Conservation (phyloP, 2,888 invertebrate species). For the Eremobia ochroleuca region DNA sequence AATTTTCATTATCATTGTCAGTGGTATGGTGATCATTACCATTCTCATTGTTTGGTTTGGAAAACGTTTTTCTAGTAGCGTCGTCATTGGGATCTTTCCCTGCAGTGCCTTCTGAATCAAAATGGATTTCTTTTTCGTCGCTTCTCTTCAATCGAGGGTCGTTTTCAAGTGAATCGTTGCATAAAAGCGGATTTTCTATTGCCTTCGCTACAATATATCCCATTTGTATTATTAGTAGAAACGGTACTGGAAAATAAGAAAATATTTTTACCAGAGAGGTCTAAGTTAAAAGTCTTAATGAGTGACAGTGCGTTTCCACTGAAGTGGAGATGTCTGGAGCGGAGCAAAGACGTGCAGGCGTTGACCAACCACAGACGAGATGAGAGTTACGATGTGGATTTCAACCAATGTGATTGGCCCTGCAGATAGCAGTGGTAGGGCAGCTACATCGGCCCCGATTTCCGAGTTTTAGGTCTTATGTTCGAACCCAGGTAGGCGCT, state of each 20-base stretch:
- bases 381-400: not conserved
- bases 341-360: not conserved
- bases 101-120: not conserved
- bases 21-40: not conserved
- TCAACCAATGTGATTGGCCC: not conserved
- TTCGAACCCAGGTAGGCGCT: no score
- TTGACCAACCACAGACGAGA: not conserved
- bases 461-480: no score
- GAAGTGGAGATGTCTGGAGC: not conserved
- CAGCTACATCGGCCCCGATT: no score
- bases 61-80: not conserved
- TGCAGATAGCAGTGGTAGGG: no score
- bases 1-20: not conserved
- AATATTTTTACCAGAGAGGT: not conserved
- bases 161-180: not conserved
- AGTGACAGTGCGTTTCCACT: not conserved
- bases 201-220: constrained; percentile 19
- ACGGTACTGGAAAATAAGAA: constrained; percentile 32
- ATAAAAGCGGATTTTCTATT: constrained; percentile 8
- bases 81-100: not conserved
- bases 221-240: constrained; percentile 26
- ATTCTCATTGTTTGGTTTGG: not conserved
- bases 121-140: constrained; percentile 4
- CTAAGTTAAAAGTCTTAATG: not conserved
- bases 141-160: constrained; percentile 14